These are phyloP conservation scores for Iphiclides podalirius DNA, from an alignment of 2,888 invertebrate species.

Conservation along the genomic window DNA sequence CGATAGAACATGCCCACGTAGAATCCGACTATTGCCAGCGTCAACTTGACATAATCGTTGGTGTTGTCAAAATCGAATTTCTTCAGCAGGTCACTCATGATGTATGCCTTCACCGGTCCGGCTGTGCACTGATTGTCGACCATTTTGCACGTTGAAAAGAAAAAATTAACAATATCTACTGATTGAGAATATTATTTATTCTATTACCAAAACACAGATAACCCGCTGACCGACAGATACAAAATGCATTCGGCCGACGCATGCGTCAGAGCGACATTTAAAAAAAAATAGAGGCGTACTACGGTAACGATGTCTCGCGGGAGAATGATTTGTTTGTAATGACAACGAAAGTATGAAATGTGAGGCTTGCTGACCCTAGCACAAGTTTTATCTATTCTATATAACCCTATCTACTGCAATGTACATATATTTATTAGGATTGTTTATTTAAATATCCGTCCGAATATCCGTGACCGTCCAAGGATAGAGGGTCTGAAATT, in stretches of 20 bases:
- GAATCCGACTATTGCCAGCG: constrained; percentile 58
- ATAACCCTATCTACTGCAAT: constrained; percentile 18
- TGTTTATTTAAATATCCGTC: constrained; percentile 3
- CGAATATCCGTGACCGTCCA: not conserved
- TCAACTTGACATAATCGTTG: constrained; percentile 61
- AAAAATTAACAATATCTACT: not conserved
- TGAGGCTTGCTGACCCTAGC: constrained; percentile 30
- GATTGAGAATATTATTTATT: constrained; percentile 27
- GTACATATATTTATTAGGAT: not conserved
- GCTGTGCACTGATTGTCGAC: constrained; percentile 66
- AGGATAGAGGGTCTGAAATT: not conserved
- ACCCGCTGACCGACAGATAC: constrained; percentile 51
- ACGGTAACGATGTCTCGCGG: constrained; percentile 31
- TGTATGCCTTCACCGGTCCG: constrained; percentile 62
- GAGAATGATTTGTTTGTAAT: constrained; percentile 38
- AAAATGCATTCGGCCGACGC: constrained; percentile 47
- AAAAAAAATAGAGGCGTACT: constrained; percentile 29
- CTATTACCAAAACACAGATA: constrained; percentile 56
- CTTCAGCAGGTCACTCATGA: constrained; percentile 72
- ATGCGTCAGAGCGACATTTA: constrained; percentile 37
- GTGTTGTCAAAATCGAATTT: constrained; percentile 61
- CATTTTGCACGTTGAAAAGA: constrained; percentile 42
- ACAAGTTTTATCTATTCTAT: constrained; percentile 28
- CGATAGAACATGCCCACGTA: constrained; percentile 65
- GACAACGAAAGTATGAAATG: constrained; percentile 22